These are phyloP conservation scores for Micromesistius poutassou DNA, from an alignment of 2,797 vertebrate species.

Conservation along the genomic window DNA sequence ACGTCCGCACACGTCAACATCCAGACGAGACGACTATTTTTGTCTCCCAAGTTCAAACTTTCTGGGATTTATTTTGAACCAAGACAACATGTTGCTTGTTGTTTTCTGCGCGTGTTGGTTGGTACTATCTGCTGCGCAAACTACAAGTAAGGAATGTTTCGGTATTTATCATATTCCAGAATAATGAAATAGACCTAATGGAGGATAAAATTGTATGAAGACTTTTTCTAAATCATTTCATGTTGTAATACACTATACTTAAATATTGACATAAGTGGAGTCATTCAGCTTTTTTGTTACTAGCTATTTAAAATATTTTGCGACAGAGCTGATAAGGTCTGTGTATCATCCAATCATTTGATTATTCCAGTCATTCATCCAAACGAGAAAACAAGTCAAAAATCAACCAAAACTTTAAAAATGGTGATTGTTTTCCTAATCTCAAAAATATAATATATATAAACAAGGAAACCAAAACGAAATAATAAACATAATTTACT, in stretches of 20 bases:
- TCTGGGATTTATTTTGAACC: not conserved
- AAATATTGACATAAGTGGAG: too few relatives aligned
- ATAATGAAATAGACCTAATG: not conserved
- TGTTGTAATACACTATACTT: too few relatives aligned
- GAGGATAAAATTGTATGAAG: not conserved
- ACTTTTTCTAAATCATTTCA: not conserved
- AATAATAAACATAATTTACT: too few relatives aligned
- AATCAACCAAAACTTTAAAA: too few relatives aligned
- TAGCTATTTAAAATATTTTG: not conserved
- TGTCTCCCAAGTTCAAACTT: not conserved
- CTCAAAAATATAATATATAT: too few relatives aligned
- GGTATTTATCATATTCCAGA: not conserved
- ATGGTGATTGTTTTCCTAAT: too few relatives aligned
- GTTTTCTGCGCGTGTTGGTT: not conserved
- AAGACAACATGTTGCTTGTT: not conserved
- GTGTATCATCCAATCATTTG: too few relatives aligned
- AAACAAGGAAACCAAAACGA: too few relatives aligned
- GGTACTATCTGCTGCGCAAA: not conserved
- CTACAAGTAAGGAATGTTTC: not conserved
- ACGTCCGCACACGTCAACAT: not conserved
- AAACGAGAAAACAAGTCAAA: too few relatives aligned
- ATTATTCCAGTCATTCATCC: too few relatives aligned
- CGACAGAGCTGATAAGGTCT: too few relatives aligned
- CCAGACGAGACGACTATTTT: not conserved
- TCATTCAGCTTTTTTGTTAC: not conserved